Conservation (phyloP, 2,797 vertebrate genomes). For the Picus viridis region DNA sequence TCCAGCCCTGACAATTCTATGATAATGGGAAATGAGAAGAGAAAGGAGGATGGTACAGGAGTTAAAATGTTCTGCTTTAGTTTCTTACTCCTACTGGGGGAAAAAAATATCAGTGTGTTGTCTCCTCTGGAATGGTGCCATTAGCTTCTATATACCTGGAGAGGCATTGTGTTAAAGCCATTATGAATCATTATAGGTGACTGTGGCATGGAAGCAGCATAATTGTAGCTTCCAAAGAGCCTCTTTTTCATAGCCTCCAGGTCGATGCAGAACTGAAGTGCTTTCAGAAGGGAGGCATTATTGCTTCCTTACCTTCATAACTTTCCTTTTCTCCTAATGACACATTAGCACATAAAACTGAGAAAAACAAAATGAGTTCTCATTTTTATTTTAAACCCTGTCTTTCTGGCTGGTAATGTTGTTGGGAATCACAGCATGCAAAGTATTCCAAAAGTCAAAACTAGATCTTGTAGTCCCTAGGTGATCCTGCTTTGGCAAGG, state of each 20-base stretch:
- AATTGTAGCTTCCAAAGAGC: not conserved
- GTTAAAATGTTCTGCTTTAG: not conserved
- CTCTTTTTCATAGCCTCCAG: not conserved
- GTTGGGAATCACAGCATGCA: not conserved
- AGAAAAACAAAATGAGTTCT: not conserved
- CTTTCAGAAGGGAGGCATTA: not conserved
- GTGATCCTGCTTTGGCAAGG: too few species aligned
- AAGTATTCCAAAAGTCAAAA: not conserved
- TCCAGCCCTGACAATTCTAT: too few species aligned
- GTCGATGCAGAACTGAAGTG: not conserved
- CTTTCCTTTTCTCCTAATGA: not conserved
- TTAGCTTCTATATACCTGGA: not conserved
- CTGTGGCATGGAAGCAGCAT: not conserved
- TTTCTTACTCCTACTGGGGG: not conserved
- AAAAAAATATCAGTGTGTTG: not conserved
- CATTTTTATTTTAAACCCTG: not conserved
- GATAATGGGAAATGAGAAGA: not conserved
- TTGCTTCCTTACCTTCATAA: not conserved
- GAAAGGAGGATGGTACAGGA: not conserved
- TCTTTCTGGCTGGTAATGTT: not conserved
- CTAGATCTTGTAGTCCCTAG: not conserved
- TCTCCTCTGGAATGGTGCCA: not conserved
- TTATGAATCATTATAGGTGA: not conserved
- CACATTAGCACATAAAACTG: conserved; percentile 1
- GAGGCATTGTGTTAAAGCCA: not conserved